A percentile compares a stretch with the other conserved stretches of the same genome.
phyloP scores from a whole-genome alignment of 2,113 vertebrate species.

The Zosterops hypoxanthus region DNA sequence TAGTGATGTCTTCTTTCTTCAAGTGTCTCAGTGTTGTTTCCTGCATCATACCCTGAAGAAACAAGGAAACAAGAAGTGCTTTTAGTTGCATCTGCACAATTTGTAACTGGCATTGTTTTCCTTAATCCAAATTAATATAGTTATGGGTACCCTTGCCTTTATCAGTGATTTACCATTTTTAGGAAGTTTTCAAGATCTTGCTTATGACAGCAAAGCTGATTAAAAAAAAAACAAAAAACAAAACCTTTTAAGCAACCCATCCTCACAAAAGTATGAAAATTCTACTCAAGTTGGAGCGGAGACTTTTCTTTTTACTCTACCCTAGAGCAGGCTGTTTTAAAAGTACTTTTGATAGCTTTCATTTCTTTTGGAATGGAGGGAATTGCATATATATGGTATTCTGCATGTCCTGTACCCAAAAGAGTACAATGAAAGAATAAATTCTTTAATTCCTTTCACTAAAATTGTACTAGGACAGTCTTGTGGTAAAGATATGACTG shows the following conservation, averaged over 20 bases:
- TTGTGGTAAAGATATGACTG: background rate
- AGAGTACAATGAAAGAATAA: background rate
- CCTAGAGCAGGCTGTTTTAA: background rate
- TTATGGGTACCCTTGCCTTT: background rate
- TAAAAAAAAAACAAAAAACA: background rate
- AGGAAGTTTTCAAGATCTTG: background rate
- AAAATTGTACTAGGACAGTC: background rate
- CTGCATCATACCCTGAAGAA: fast-evolving
- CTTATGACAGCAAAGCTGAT: background rate
- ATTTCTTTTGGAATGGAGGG: background rate
- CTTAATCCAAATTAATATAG: background rate
- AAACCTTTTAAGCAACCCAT: background rate
- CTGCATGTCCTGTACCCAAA: background rate
- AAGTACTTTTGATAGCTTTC: background rate
- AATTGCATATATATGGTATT: background rate
- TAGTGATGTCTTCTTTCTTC: background rate
- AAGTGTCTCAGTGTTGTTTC: background rate
- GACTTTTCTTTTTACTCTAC: background rate
- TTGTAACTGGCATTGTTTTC: background rate
- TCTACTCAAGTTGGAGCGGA: background rate
- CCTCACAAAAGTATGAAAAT: background rate
- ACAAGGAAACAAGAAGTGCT: background rate
- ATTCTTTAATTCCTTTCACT: background rate
- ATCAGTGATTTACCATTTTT: background rate
- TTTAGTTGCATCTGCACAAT: background rate